Evolutionary conservation across 2,113 vertebrate genomes (phyloP).

Genomic region (Lipotes vexillifer): DNA sequence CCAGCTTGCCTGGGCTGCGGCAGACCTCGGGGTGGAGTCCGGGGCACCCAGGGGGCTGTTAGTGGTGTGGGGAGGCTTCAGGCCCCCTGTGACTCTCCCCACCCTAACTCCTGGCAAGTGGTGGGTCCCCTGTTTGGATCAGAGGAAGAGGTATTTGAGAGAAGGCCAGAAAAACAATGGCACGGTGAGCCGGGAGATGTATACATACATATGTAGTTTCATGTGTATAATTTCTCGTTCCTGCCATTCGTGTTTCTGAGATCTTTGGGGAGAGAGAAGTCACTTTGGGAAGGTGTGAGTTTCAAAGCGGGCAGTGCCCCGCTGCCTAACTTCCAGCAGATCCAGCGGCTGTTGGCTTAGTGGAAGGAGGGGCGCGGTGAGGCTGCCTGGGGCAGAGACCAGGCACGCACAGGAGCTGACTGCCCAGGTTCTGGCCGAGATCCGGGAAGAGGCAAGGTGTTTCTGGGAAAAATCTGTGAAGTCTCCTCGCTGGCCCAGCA

Average conservation of each 20-base stretch:
- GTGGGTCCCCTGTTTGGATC: neutral
- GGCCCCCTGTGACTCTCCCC: neutral
- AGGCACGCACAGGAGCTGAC: too few species aligned
- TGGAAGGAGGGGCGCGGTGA: neutral
- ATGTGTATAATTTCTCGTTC: neutral
- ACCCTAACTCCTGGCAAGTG: neutral
- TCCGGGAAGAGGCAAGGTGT: neutral
- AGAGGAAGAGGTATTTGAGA: neutral
- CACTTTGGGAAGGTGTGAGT: neutral
- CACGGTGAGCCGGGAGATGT: neutral
- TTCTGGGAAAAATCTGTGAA: neutral
- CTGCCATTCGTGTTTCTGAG: neutral
- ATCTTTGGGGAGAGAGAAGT: neutral
- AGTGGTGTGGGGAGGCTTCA: neutral
- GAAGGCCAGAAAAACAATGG: neutral
- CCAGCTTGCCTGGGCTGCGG: neutral
- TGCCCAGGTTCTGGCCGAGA: neutral
- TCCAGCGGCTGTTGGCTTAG: neutral
- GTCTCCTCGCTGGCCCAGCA: neutral
- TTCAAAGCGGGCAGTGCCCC: neutral
- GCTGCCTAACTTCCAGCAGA: neutral
- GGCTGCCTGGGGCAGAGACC: neutral
- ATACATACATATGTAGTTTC: too few species aligned
- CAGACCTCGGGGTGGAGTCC: rapidly evolving
- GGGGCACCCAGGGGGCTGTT: neutral